These are phyloP conservation scores for Drosophila infuscata DNA, from an alignment of 2,888 invertebrate genomes.

Conservation along the genomic window DNA sequence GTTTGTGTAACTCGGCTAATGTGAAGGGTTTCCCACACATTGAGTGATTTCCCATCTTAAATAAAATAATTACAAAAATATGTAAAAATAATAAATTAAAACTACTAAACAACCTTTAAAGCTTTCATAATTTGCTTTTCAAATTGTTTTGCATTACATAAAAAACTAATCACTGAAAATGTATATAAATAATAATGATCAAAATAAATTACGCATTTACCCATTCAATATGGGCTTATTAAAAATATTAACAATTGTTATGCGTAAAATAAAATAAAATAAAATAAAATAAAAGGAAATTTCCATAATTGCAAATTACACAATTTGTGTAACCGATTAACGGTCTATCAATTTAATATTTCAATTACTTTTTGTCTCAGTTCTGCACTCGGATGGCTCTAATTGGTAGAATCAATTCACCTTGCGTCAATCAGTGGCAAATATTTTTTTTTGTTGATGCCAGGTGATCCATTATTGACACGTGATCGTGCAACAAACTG, in stretches of 20 bases:
- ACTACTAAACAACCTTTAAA: background rate
- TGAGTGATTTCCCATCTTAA: background rate
- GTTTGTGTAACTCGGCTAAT: background rate
- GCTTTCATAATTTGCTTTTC: background rate
- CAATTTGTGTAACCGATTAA: background rate
- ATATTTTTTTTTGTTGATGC: slow-evolving; percentile 5
- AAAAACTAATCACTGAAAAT: background rate
- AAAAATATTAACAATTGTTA: background rate
- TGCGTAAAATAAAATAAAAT: too few relatives aligned
- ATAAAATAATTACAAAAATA: background rate
- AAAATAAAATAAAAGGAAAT: background rate
- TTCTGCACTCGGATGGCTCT: slow-evolving; percentile 2
- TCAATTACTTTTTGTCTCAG: background rate
- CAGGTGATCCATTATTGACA: slow-evolving; percentile 55
- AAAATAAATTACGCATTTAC: background rate
- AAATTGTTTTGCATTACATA: background rate
- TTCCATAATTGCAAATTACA: slow-evolving; percentile 1
- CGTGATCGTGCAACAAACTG: slow-evolving; percentile 55
- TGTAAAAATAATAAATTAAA: background rate
- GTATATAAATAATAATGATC: background rate
- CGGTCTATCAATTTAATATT: background rate
- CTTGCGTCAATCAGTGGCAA: slow-evolving; percentile 30
- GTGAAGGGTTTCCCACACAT: background rate
- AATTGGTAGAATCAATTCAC: slow-evolving; percentile 12
- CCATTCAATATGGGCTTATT: background rate